phyloP scores from a whole-genome alignment of 2,797 vertebrate genomes.

The Myripristis jacobus region DNA sequence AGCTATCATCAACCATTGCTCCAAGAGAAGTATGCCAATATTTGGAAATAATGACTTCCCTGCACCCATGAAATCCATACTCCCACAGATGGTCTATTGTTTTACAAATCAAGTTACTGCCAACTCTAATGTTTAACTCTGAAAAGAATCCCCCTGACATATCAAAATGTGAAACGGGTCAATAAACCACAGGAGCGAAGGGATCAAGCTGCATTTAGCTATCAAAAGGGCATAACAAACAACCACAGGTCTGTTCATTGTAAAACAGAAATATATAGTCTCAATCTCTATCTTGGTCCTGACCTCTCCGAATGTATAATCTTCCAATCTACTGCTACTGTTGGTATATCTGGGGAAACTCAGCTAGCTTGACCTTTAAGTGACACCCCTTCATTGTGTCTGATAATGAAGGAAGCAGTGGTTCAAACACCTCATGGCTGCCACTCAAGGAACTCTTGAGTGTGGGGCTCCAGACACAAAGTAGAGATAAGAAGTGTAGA shows the following conservation, averaged over 20 bases:
- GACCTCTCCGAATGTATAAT: neutral
- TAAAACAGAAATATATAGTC: neutral
- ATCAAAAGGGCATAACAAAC: neutral
- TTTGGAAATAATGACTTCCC: conserved; percentile 28
- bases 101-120: conserved; percentile 21
- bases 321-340: neutral
- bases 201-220: neutral
- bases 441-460: conserved; percentile 17
- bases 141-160: too few relatives aligned
- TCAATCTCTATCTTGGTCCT: neutral
- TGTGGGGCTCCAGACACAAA: conserved; percentile 9
- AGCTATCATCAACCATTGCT: conserved; percentile 16
- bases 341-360: conserved; percentile 1
- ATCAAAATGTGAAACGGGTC: neutral
- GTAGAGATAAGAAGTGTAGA: neutral
- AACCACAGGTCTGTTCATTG: neutral
- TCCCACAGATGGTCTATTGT: neutral
- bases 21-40: conserved; percentile 8
- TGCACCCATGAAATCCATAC: too few relatives aligned
- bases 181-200: neutral
- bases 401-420: conserved; percentile 7
- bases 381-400: neutral
- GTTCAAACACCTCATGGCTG: neutral
- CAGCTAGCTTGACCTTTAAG: neutral
- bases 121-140: neutral